Conservation (phyloP, 2,888 invertebrate species). For the Hydraecia micacea region DNA sequence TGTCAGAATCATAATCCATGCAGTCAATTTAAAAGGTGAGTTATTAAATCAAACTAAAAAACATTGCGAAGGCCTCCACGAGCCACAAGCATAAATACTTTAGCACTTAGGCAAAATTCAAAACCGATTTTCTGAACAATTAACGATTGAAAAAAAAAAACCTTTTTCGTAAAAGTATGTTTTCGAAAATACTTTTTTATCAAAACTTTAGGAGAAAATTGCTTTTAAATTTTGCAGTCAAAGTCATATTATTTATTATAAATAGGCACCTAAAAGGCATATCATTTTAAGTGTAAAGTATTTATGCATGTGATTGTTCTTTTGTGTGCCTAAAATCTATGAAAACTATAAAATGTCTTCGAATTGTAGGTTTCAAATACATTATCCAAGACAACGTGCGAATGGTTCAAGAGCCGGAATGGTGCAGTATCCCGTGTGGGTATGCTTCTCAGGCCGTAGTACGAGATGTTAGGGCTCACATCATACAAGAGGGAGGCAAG, state of each 20-base stretch:
- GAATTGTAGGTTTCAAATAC: slow-evolving; percentile 83
- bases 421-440: slow-evolving; percentile 91
- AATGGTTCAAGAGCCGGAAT: slow-evolving; percentile 93
- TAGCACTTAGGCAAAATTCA: background rate
- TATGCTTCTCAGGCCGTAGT: slow-evolving; percentile 93
- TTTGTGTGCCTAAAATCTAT: background rate
- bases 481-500: slow-evolving; percentile 68
- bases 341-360: background rate
- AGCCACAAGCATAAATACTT: background rate
- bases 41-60: background rate
- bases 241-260: background rate
- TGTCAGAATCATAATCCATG: slow-evolving; percentile 92
- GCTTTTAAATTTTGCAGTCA: background rate
- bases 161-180: background rate
- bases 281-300: background rate
- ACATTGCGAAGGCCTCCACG: too few relatives aligned
- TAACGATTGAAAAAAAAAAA: background rate
- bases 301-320: background rate
- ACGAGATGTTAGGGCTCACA: slow-evolving; percentile 71
- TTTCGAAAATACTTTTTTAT: background rate
- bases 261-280: background rate
- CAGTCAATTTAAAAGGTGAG: slow-evolving; percentile 92
- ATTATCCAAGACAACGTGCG: slow-evolving; percentile 89
- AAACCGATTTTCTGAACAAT: background rate
- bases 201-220: too few relatives aligned